A percentile compares a stretch with the other conserved stretches of the same genome.
These are phyloP conservation scores for Fratercula arctica DNA, from an alignment of 2,797 vertebrate genomes.

Conservation along the genomic window DNA sequence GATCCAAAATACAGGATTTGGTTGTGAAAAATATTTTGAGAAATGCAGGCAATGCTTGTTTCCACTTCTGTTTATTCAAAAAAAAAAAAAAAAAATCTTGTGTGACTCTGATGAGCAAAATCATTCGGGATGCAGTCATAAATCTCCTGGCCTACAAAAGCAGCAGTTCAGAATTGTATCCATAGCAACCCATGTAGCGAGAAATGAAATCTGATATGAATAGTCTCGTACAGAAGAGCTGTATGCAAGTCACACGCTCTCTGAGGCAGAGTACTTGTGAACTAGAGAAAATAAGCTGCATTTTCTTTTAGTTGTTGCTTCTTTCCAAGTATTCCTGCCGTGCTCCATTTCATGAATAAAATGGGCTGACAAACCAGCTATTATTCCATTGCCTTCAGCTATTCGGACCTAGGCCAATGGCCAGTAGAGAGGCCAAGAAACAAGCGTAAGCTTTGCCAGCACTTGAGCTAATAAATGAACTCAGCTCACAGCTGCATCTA, in stretches of 20 bases:
- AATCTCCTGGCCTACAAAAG: constrained; percentile 63
- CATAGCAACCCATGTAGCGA: constrained; percentile 61
- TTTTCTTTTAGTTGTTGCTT: constrained; percentile 48
- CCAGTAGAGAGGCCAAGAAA: constrained; percentile 31
- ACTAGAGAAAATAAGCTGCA: constrained; percentile 13
- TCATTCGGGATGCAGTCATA: constrained; percentile 40
- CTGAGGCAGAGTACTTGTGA: neutral
- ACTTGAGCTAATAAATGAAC: constrained; percentile 74
- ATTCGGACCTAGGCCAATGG: constrained; percentile 39
- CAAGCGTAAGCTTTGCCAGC: constrained; percentile 56
- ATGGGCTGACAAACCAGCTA: constrained; percentile 42
- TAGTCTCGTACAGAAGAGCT: neutral
- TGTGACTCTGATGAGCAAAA: constrained; percentile 36
- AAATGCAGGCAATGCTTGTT: constrained; percentile 4
- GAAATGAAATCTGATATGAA: constrained; percentile 66
- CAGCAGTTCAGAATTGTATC: constrained; percentile 50
- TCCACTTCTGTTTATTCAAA: neutral
- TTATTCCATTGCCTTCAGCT: constrained; percentile 38
- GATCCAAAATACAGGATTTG: neutral
- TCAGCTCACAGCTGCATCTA: constrained; percentile 73
- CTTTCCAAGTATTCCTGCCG: neutral
- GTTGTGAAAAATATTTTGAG: neutral
- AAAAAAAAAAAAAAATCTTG: neutral
- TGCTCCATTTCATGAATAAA: constrained; percentile 45
- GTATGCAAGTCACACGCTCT: constrained; percentile 46